These are phyloP conservation scores for Caenorhabditis sinica DNA, from an alignment of 2,888 invertebrate species.

Conservation along the genomic window DNA sequence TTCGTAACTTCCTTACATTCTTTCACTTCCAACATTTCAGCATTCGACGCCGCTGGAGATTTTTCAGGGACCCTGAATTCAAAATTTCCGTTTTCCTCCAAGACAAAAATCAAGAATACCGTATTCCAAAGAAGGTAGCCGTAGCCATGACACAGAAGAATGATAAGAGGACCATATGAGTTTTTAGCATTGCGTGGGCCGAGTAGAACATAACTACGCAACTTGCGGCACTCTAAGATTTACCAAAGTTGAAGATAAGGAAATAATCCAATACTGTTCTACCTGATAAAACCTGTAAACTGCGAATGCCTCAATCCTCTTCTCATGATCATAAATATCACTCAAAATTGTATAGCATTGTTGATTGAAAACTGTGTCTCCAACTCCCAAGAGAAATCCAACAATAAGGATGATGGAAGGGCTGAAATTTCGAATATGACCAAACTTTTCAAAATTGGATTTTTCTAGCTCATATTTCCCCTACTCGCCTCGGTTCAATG, in stretches of 20 bases:
- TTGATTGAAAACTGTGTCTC: conserved; percentile 60
- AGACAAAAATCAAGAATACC: conserved; percentile 14
- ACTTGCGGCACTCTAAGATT: conserved; percentile 54
- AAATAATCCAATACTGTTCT: background rate
- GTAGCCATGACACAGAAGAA: conserved; percentile 39
- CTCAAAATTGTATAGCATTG: conserved; percentile 65
- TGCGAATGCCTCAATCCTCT: conserved; percentile 63
- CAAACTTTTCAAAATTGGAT: background rate
- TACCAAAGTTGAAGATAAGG: background rate
- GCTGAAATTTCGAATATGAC: conserved; percentile 10
- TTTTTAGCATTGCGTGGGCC: conserved; percentile 23
- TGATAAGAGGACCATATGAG: conserved; percentile 38
- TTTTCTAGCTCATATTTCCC: no score
- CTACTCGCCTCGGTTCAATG: conserved; percentile 52
- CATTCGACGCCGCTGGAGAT: background rate
- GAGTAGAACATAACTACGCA: conserved; percentile 58
- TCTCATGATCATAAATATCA: conserved; percentile 58
- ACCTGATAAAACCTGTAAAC: conserved; percentile 65
- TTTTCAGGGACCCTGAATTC: conserved; percentile 49
- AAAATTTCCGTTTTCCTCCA: background rate
- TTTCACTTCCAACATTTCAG: conserved; percentile 16
- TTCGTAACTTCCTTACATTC: conserved; percentile 15
- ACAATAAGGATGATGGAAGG: conserved; percentile 28
- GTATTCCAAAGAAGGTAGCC: conserved; percentile 53
- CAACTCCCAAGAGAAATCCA: conserved; percentile 57